These are phyloP conservation scores for Rhynchonema sp. DNA, from an alignment of 2,888 invertebrate genomes.

Conservation along the genomic window DNA sequence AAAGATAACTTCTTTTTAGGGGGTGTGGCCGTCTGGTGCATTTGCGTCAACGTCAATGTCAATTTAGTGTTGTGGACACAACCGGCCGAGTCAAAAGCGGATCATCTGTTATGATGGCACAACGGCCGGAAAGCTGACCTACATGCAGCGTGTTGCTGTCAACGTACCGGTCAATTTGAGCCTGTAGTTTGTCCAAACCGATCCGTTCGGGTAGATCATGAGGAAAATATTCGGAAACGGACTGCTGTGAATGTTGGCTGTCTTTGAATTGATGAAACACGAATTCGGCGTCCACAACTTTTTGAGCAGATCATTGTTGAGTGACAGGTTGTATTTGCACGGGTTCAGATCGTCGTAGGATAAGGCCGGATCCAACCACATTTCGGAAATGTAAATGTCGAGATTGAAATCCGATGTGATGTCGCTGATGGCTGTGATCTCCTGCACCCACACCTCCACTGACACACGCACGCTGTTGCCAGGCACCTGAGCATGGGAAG, in stretches of 20 bases:
- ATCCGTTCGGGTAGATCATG: conserved; percentile 25
- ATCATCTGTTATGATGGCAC: no score
- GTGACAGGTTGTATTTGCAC: conserved; percentile 25
- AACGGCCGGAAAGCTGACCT: no score
- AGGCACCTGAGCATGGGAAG: not conserved
- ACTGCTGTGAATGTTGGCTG: conserved; percentile 24
- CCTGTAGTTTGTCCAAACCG: conserved; percentile 11
- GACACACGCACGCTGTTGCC: conserved; percentile 5
- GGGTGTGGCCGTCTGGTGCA: no score
- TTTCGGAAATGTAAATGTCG: conserved; percentile 27
- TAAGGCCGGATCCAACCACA: conserved; percentile 25
- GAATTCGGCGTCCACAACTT: conserved; percentile 19
- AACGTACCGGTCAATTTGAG: conserved; percentile 4
- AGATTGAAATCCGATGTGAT: conserved; percentile 8
- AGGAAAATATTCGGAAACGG: conserved; percentile 27
- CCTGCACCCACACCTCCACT: conserved; percentile 10
- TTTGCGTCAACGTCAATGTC: no score
- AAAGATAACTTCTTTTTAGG: no score
- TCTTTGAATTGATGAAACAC: conserved; percentile 27
- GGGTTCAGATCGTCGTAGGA: conserved; percentile 20
- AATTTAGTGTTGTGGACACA: no score
- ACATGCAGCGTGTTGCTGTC: no score
- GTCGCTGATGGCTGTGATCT: conserved; percentile 9
- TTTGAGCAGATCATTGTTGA: conserved; percentile 20
- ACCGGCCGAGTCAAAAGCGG: no score